Evolutionary conservation across 2,888 invertebrate species (phyloP).

Genomic region (Parochlus steinenii): DNA sequence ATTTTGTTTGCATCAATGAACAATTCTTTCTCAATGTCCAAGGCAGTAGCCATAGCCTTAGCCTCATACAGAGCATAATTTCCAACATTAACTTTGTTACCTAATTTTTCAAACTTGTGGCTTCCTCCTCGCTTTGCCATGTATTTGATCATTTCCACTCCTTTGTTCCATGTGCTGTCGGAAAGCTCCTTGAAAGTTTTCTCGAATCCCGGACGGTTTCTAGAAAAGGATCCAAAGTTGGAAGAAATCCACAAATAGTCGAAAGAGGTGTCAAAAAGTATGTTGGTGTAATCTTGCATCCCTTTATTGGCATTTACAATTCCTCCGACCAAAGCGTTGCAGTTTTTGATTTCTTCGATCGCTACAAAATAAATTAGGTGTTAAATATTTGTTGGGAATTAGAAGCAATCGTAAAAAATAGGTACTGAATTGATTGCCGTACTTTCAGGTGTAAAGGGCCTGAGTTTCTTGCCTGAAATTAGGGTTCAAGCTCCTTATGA

Average conservation of each 20-base stretch:
- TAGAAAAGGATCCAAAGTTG: constrained; percentile 59
- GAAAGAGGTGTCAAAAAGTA: constrained; percentile 54
- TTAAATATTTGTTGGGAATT: too few relatives aligned
- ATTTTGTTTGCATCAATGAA: constrained; percentile 49
- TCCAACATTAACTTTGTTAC: constrained; percentile 19
- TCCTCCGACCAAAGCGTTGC: too few relatives aligned
- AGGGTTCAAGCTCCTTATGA: too few relatives aligned
- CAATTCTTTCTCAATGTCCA: constrained; percentile 58
- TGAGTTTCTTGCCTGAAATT: too few relatives aligned
- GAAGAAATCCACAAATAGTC: constrained; percentile 59
- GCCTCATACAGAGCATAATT: constrained; percentile 40
- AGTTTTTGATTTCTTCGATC: too few relatives aligned
- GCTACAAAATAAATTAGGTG: too few relatives aligned
- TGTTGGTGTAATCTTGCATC: constrained; percentile 34
- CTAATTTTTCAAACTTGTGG: constrained; percentile 36
- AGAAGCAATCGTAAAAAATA: too few relatives aligned
- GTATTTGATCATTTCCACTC: constrained; percentile 60
- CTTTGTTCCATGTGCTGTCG: constrained; percentile 56
- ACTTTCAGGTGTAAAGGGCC: too few relatives aligned
- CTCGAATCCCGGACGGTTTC: constrained; percentile 58
- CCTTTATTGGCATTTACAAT: too few relatives aligned
- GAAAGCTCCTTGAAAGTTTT: constrained; percentile 56
- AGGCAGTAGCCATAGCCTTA: constrained; percentile 51
- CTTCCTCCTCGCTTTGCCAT: constrained; percentile 53
- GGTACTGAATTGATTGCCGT: too few relatives aligned